These are phyloP conservation scores for Cirrhinus mrigala DNA, from an alignment of 2,797 vertebrate species.

Conservation along the genomic window DNA sequence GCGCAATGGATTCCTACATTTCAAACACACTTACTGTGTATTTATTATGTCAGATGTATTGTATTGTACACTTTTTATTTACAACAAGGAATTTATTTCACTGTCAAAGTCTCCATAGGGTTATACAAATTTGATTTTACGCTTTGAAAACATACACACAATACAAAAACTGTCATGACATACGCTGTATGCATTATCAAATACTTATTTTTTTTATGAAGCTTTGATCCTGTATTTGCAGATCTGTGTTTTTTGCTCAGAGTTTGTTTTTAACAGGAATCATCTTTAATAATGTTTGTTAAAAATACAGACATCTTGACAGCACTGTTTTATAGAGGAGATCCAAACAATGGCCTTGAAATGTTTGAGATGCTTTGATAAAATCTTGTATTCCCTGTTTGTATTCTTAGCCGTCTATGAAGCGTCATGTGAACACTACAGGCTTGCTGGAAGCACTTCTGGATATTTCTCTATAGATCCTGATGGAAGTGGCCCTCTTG, in stretches of 20 bases:
- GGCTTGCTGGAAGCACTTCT: constrained; percentile 80
- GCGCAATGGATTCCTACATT: constrained; percentile 24
- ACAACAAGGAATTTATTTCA: neutral
- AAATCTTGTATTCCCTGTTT: neutral
- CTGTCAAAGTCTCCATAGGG: neutral
- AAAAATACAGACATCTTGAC: constrained; percentile 10
- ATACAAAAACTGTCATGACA: neutral
- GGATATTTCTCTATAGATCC: constrained; percentile 84
- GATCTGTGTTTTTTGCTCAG: constrained; percentile 1
- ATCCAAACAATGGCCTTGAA: constrained; percentile 18
- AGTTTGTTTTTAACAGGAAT: neutral
- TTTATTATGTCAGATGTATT: neutral
- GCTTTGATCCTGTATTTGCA: constrained; percentile 14
- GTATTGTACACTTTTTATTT: neutral
- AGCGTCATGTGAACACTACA: constrained; percentile 84
- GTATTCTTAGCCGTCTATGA: constrained; percentile 80
- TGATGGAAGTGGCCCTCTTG: constrained; percentile 84
- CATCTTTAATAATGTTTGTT: constrained; percentile 27
- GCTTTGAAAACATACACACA: neutral
- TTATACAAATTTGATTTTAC: neutral
- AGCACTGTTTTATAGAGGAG: constrained; percentile 4
- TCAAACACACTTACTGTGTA: neutral
- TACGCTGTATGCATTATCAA: neutral
- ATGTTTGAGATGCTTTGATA: constrained; percentile 28
- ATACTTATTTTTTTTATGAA: neutral